A percentile compares a stretch with the other conserved stretches of the same genome.
These are phyloP conservation scores for Seriola quinqueradiata DNA, from an alignment of 2,113 vertebrate species.

Conservation along the genomic window DNA sequence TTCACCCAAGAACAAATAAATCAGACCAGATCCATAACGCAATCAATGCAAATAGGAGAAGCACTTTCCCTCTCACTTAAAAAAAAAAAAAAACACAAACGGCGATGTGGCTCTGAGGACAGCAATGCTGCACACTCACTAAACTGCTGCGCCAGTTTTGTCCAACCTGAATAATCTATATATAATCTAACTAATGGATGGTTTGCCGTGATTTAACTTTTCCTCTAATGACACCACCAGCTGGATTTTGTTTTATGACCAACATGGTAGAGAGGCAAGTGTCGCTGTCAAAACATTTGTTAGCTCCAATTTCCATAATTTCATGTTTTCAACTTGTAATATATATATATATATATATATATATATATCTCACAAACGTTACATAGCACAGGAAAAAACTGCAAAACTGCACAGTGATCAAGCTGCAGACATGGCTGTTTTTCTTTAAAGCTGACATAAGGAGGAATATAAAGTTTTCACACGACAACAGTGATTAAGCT, in stretches of 20 bases:
- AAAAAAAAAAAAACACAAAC: background rate
- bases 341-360: background rate
- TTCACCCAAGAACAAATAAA: conserved; percentile 15
- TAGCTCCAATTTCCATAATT: background rate
- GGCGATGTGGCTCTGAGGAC: background rate
- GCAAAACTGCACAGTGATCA: background rate
- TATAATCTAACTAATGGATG: background rate
- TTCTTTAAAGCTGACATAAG: background rate
- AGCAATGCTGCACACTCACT: background rate
- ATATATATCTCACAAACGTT: too few species aligned
- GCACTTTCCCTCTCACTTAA: background rate
- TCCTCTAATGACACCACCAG: background rate
- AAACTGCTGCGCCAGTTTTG: background rate
- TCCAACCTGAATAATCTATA: background rate
- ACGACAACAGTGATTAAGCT: conserved; percentile 3
- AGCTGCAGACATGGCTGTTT: background rate
- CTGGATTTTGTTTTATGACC: background rate
- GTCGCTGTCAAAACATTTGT: background rate
- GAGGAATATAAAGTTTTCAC: background rate
- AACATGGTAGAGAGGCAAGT: background rate
- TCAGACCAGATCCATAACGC: background rate
- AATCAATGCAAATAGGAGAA: background rate
- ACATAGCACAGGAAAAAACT: too few species aligned
- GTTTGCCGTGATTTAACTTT: background rate
- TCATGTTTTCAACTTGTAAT: background rate